Conservation (phyloP, 2,113 vertebrate species). For the Miniopterus natalensis region DNA sequence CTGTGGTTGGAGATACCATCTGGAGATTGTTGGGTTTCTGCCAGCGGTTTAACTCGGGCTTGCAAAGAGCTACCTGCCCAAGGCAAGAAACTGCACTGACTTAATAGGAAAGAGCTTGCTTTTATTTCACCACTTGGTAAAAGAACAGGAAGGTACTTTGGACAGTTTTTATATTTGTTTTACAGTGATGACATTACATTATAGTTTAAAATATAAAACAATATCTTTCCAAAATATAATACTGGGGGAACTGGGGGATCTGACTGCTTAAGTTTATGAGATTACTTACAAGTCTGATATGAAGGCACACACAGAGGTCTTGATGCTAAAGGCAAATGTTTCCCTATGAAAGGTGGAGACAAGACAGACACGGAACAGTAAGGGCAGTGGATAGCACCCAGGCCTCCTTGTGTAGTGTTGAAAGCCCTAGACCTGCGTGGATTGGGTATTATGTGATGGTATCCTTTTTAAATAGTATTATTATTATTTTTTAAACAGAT, state of each 20-base stretch:
- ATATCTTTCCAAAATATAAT: slow-evolving; percentile 4
- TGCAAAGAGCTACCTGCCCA: slow-evolving; percentile 69
- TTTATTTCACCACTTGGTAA: slow-evolving; percentile 61
- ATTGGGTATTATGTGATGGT: not conserved
- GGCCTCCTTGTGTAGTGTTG: not conserved
- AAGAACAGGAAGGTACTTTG: slow-evolving; percentile 47
- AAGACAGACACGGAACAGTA: not conserved
- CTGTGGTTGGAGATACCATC: slow-evolving; percentile 57
- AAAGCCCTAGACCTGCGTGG: not conserved
- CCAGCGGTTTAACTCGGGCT: slow-evolving; percentile 72
- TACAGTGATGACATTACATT: not conserved
- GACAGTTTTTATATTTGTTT: slow-evolving; percentile 62
- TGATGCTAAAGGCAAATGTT: not conserved
- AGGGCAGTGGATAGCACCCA: not conserved
- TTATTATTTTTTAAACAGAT: slow-evolving; percentile 66
- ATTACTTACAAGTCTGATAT: slow-evolving; percentile 15
- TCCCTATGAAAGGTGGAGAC: not conserved
- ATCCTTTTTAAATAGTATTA: not conserved
- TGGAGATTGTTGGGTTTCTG: slow-evolving; percentile 69
- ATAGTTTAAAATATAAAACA: not conserved
- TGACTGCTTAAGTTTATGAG: slow-evolving; percentile 43
- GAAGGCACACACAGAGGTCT: not conserved
- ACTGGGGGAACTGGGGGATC: not conserved
- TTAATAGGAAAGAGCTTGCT: slow-evolving; percentile 28
- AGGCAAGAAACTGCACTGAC: slow-evolving; percentile 53